Evolutionary conservation across 2,113 vertebrate genomes (phyloP), one percentile per base, ranked within the genome.

Genomic region (Myotis lucifugus): DNA sequence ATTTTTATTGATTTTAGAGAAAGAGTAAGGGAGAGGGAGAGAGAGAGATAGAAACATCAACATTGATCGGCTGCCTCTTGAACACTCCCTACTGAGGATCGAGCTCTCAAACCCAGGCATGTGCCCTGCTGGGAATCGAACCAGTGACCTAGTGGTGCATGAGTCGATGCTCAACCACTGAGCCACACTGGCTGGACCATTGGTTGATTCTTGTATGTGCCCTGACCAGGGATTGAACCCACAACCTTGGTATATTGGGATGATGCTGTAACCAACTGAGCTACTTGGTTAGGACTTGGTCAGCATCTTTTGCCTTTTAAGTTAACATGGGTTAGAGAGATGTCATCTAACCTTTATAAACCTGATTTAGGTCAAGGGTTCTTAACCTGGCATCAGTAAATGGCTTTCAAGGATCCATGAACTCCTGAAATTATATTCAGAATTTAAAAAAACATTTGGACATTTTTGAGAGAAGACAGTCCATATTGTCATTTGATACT

Each of bases 351-450:
- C 25, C 32, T 72, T 95, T 61, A 86, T 77, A 76, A 87, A 52
- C 27, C 17, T 87, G 13, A 69, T 73, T 88, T 87, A 61, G 59
- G 59, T 29, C 52, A 89, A 25, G 21, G 6, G 42, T 89, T 90
- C 67, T 92, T 90, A 86, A 92, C n/a, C 10, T 85, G 61, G 29
- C 29, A 48, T 66, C 32, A 85, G 3, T 90, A 93, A 73, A 89
- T 92, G 48, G 8, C 12, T 64, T 84, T 85, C 14, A 79, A 25
- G 67, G 40, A 90, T 85, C 67, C 23, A 52, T 9, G n/a, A 90
- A 82, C 54, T 78, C n/a, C n/a, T 92, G 66, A 92, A 89, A 67
- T 90, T 85, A 76, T 89, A 89, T 85, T 89, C 27, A 94, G 56
- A 74, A 74, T 88, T 88, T 74, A 88, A 37, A 88, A 79, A 88